A percentile compares a stretch with the other conserved stretches of the same genome.
Conservation (phyloP, 2,113 vertebrate species). For the Corythaixoides concolor region DNA sequence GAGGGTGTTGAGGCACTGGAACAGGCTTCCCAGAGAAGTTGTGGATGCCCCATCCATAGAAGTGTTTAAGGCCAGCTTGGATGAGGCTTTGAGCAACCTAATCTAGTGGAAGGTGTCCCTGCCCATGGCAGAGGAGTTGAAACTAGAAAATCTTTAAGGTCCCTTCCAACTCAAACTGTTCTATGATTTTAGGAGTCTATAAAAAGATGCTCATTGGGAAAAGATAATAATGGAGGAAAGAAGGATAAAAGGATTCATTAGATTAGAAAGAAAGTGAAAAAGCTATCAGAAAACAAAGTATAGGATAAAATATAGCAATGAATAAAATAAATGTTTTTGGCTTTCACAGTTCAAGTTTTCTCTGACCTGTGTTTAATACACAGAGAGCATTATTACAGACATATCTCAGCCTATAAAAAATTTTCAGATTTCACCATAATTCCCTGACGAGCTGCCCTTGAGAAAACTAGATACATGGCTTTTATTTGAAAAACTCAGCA, state of each 20-base stretch:
- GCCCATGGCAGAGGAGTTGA: too few species aligned
- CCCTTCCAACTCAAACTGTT: too few species aligned
- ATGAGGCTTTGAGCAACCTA: too few species aligned
- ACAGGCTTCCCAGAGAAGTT: too few species aligned
- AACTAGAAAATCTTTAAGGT: too few species aligned
- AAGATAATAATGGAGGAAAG: background rate
- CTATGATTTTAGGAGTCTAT: too few species aligned
- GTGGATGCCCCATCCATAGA: too few species aligned
- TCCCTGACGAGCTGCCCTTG: background rate
- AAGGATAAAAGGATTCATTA: background rate
- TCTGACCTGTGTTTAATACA: background rate
- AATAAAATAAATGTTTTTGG: background rate
- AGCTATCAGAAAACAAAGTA: background rate
- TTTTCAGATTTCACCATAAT: background rate
- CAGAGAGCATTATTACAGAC: background rate
- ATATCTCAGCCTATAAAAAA: background rate
- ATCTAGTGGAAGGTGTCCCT: too few species aligned
- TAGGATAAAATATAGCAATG: background rate
- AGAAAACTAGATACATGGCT: background rate
- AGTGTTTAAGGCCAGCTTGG: too few species aligned
- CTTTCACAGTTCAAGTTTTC: background rate
- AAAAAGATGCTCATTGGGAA: background rate
- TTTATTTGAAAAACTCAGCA: background rate
- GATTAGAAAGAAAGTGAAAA: background rate
- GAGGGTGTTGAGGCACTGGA: too few species aligned